Conservation (phyloP, 2,888 invertebrate genomes). For the Epinotia nisella region DNA sequence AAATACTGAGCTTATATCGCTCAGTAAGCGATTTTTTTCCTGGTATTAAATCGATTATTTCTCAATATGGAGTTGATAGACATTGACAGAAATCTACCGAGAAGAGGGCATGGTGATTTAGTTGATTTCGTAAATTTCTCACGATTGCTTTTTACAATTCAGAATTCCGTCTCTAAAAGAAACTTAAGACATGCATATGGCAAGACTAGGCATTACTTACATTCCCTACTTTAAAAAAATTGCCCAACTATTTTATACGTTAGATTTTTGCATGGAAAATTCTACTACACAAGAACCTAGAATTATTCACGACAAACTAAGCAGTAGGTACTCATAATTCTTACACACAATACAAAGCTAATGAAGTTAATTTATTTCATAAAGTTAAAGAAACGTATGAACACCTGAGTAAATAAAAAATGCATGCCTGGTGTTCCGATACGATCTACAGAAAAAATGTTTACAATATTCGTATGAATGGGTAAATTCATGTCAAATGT, state of each 20-base stretch:
- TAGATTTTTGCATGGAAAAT: conserved; percentile 2
- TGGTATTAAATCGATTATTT: too few relatives aligned
- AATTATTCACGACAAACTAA: not conserved
- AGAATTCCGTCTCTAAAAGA: not conserved
- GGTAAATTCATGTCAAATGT: not conserved
- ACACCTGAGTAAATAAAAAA: conserved; percentile 27
- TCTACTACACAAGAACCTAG: not conserved
- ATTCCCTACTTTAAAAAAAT: too few relatives aligned
- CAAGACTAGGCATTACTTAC: too few relatives aligned
- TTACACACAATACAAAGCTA: conserved; percentile 35
- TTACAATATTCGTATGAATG: not conserved
- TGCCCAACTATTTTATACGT: not conserved
- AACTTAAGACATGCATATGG: too few relatives aligned
- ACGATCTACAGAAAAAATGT: not conserved
- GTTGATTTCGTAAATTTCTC: not conserved
- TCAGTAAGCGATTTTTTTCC: not conserved
- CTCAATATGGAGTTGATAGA: too few relatives aligned
- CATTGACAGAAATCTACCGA: too few relatives aligned
- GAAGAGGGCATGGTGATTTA: too few relatives aligned
- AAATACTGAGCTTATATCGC: not conserved
- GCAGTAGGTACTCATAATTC: conserved; percentile 14
- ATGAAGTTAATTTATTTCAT: conserved; percentile 43
- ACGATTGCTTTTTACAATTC: not conserved
- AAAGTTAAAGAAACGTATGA: conserved; percentile 7
- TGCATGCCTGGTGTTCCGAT: not conserved